Conservation (phyloP, 2,888 invertebrate species). For the Scaptomyza caliginosa region DNA sequence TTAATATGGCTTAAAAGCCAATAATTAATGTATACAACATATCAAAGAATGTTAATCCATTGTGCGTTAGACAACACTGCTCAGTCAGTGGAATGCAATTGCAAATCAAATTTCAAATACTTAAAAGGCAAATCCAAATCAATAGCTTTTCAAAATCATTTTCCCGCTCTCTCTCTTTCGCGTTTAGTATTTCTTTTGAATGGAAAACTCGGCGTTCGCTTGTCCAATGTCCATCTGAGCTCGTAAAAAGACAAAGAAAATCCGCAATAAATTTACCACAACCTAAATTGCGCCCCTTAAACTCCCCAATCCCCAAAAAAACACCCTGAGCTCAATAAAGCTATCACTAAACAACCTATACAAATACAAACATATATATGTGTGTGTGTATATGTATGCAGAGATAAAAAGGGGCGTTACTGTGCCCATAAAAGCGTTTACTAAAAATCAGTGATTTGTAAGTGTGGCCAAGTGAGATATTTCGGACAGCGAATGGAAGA, state of each 20-base stretch:
- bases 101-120: constrained; percentile 8
- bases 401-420: constrained; percentile 48
- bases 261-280: constrained; percentile 74
- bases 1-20: background rate
- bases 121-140: constrained; percentile 37
- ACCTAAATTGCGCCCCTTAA: constrained; percentile 51
- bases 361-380: background rate
- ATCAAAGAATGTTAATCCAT: background rate
- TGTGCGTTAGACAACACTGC: background rate
- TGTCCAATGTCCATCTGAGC: constrained; percentile 41
- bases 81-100: background rate
- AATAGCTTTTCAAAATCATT: constrained; percentile 21
- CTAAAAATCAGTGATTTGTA: constrained; percentile 73
- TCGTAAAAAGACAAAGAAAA: constrained; percentile 66
- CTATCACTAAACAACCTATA: background rate
- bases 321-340: constrained; percentile 37
- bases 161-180: background rate
- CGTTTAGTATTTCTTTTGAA: constrained; percentile 36
- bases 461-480: constrained; percentile 60
- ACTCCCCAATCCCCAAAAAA: constrained; percentile 21
- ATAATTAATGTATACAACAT: background rate
- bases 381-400: background rate
- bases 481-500: constrained; percentile 18
- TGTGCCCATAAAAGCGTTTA: constrained; percentile 65
- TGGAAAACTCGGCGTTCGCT: constrained; percentile 5